Evolutionary conservation across 2,797 vertebrate genomes (phyloP).

Genomic region (Nannoperca australis): DNA sequence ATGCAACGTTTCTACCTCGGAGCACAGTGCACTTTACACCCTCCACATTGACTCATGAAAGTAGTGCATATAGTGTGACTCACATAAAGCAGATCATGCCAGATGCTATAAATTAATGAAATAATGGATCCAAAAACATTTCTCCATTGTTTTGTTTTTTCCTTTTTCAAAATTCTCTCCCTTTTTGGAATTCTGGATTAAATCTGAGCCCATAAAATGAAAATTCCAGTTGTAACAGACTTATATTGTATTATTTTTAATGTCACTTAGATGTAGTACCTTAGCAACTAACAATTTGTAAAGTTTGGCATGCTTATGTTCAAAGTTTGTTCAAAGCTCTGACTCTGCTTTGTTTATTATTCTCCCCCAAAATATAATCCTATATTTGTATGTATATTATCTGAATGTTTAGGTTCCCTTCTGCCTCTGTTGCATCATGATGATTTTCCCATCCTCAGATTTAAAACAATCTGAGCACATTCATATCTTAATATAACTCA

Average conservation of each 20-base stretch:
- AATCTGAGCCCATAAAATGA: background rate
- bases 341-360: background rate
- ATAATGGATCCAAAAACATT: background rate
- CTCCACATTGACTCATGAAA: slow-evolving; percentile 17
- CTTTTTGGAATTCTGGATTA: too few species aligned
- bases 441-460: background rate
- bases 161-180: background rate
- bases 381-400: background rate
- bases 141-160: too few species aligned
- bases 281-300: slow-evolving; percentile 2
- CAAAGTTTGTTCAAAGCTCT: slow-evolving; percentile 20
- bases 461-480: too few species aligned
- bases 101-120: slow-evolving; percentile 8
- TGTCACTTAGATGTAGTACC: background rate
- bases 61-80: slow-evolving; percentile 23
- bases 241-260: too few species aligned
- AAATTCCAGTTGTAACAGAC: too few species aligned
- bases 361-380: background rate
- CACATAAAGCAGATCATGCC: slow-evolving; percentile 6
- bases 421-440: background rate
- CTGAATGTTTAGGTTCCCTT: background rate
- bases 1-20: background rate
- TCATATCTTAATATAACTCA: too few species aligned
- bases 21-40: slow-evolving; percentile 7
- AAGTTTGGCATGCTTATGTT: background rate